phyloP scores from a whole-genome alignment of 2,888 invertebrate genomes.

The Eupithecia insigniata region DNA sequence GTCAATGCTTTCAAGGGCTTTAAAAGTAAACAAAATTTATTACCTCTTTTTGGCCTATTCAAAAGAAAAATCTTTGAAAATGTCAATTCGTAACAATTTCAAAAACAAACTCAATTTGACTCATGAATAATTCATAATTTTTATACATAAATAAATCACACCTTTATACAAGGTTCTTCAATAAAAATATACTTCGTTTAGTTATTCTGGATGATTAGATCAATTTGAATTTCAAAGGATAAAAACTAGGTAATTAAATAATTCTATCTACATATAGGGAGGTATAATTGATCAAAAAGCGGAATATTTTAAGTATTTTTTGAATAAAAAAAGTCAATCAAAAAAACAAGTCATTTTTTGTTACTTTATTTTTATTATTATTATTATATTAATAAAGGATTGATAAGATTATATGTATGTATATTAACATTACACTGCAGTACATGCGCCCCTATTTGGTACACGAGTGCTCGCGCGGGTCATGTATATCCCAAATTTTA shows the following conservation, averaged over 20 bases:
- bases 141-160: not conserved
- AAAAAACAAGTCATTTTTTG: too few species aligned
- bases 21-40: not conserved
- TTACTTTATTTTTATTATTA: too few species aligned
- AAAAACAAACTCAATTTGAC: not conserved
- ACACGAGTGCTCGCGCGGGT: too few species aligned
- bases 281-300: not conserved
- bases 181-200: not conserved
- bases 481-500: too few species aligned
- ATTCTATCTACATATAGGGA: too few species aligned
- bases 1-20: not conserved
- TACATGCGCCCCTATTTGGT: too few species aligned
- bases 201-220: not conserved
- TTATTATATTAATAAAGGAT: too few species aligned
- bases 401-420: too few species aligned
- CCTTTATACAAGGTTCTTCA: not conserved
- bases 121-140: not conserved
- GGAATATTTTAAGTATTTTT: too few species aligned
- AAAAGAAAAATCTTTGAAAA: not conserved
- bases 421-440: too few species aligned
- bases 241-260: not conserved
- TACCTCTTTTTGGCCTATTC: not conserved
- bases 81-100: not conserved
- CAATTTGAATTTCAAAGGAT: not conserved
- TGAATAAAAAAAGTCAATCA: not conserved